Base-by-base conservation (phyloP, 2,888 invertebrate genomes). In the Eristalinus sepulchralis region DNA sequence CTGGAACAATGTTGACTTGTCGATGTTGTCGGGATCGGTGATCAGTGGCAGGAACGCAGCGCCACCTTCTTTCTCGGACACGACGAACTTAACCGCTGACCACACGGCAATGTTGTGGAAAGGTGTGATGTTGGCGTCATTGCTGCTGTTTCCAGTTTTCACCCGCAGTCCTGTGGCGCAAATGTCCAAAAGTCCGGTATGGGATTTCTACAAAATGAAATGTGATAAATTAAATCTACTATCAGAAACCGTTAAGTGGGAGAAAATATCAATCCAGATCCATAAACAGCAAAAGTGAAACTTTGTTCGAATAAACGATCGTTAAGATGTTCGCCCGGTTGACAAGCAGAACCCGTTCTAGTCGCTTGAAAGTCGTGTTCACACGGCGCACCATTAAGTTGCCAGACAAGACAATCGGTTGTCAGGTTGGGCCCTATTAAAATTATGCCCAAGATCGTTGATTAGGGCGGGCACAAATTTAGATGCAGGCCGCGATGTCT, bases 51-150 rank as follows among this genome's bases (percentile, higher is more conserved):
- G 93, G 91, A 98, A 98, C 39, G 97, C 97, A 4, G 93, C 93
- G 59, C 94, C 94, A 73, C 94, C 94, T 88, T 94, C 94, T 31
- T 93, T 92, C 13, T 94, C 93, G 86, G 96, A 95, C 22, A 96
- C 94, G 8, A 96, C 95, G 91, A 97, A 96, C 92, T 97, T 97
- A 1, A 98, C 96, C 0, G 97, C 97, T 20, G 97, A 97, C 98
- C 98, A 98, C 1, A 98, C 97, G 1, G 97, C 97, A 92, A 98
- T 98, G 62, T 97, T 96, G 22, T 97, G 96, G 90, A 97, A 98
- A 1, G 97, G 96, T 90, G 97, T 97, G 71, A 96, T 91, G 90
- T 95, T 89, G 10, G 89, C 83, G 20, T 91, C 91, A 31, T n/a
- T 67, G 10, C 60, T 71, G 47, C 39, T 87, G 10, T 89, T 90